A percentile compares a stretch with the other conserved stretches of the same genome.
These are phyloP conservation scores for Anticlea derivata DNA, from an alignment of 2,888 invertebrate species.

Conservation along the genomic window DNA sequence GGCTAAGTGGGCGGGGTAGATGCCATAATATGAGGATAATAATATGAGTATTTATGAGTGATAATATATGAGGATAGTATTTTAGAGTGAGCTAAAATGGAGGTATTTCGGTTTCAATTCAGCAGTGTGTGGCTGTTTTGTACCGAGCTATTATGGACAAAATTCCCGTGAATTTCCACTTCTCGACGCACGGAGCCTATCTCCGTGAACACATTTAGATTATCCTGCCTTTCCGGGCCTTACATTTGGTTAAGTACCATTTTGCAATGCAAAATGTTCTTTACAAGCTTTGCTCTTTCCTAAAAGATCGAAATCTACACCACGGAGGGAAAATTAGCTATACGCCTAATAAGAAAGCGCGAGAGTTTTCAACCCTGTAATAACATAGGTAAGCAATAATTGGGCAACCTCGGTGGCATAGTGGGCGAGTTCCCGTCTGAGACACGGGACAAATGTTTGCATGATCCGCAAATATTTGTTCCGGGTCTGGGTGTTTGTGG, in stretches of 20 bases:
- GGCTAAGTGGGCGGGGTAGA: too few species aligned
- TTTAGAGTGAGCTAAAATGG: too few species aligned
- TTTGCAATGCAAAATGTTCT: constrained; percentile 10
- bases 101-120: too few species aligned
- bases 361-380: background rate
- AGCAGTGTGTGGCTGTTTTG: background rate
- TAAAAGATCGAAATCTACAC: constrained; percentile 4
- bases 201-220: constrained; percentile 8
- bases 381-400: too few species aligned
- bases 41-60: too few species aligned
- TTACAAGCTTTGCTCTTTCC: constrained; percentile 1
- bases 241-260: constrained; percentile 10
- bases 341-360: background rate
- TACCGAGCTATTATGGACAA: background rate
- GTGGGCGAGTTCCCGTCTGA: too few species aligned
- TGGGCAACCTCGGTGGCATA: too few species aligned
- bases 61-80: too few species aligned
- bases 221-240: constrained; percentile 1
- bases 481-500: too few species aligned
- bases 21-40: too few species aligned
- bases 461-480: too few species aligned
- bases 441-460: too few species aligned
- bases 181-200: constrained; percentile 4
- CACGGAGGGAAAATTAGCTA: background rate
- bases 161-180: background rate